Percentiles rank a stretch among this genome's conserved stretches.
These are phyloP conservation scores for Cynopterus brachyotis DNA, from an alignment of 2,113 vertebrate genomes.

Conservation along the genomic window DNA sequence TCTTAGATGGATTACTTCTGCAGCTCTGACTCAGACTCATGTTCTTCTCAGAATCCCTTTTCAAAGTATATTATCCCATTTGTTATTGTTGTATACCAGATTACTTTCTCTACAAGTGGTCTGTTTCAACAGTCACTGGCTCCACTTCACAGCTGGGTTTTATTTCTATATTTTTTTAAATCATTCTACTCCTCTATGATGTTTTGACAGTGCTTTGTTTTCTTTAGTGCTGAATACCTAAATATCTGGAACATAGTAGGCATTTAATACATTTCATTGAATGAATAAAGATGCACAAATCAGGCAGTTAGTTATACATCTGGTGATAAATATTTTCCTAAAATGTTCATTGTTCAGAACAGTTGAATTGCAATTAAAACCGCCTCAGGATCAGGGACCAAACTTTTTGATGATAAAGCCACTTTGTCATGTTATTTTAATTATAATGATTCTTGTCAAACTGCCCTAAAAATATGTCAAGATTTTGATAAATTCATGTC, in stretches of 20 bases:
- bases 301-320: not conserved
- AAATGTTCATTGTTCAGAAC: not conserved
- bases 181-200: not conserved
- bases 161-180: not conserved
- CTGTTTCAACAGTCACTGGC: not conserved
- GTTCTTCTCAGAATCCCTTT: not conserved
- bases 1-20: constrained; percentile 17
- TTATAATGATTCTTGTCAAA: not conserved
- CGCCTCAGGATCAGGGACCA: not conserved
- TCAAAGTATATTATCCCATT: not conserved
- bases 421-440: not conserved
- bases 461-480: not conserved
- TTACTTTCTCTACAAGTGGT: not conserved
- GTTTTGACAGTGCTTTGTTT: not conserved
- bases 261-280: not conserved
- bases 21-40: constrained; percentile 45
- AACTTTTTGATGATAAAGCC: not conserved
- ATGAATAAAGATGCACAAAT: not conserved
- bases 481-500: not conserved
- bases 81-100: not conserved
- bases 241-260: not conserved
- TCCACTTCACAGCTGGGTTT: not conserved
- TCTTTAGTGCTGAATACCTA: not conserved
- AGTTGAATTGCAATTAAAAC: not conserved
- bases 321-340: not conserved